Base-by-base conservation (phyloP, 2,888 invertebrate genomes). In the Anoplius nigerrimus region DNA sequence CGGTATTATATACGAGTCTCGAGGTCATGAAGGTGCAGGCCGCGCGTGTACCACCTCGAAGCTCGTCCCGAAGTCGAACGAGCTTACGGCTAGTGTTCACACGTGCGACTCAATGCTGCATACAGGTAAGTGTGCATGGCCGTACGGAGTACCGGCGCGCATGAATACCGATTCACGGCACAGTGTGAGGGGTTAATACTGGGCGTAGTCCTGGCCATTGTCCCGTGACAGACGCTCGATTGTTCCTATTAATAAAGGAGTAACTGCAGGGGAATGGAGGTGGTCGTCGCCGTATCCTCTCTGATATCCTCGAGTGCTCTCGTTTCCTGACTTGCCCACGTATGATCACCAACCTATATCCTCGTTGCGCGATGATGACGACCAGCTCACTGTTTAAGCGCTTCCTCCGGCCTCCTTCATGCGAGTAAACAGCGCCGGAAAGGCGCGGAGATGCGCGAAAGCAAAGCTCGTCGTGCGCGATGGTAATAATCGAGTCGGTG, bases 271-370 rank as follows among this genome's bases (percentile, higher is more conserved):
- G 64, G 54, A 61, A 48, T 22, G 63, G 61, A 67, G 72, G 61
- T 62, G 69, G 58, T 6, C 16, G 5, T 48, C 62, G 72, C 75
- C 60, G 68, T 72, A 72, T 69, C 71, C 76, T 69, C 76, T 72
- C 69, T 79, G 83, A 83, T 82, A 85, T 85, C 83, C 85, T 85
- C 82, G 81, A 81, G 69, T 84, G 85, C 81, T 76, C 84, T 82
- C 84, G 86, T 85, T 87, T 88, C 87, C 87, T 84, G 87, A 84
- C 85, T 82, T 84, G 83, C 87, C 87, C 85, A 84, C 75, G 71
- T 80, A 74, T 71, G 68, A 66, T 59, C 34, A 63, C 54, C 75
- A 66, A 69, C 75, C 64, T 56, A 69, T 71, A 78, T 66, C 65
- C 67, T 72, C 73, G 68, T 66, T 64, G 72, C 65, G 55, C 72